These are phyloP conservation scores for Heteropelma amictum DNA, from an alignment of 2,888 invertebrate genomes.

Conservation along the genomic window DNA sequence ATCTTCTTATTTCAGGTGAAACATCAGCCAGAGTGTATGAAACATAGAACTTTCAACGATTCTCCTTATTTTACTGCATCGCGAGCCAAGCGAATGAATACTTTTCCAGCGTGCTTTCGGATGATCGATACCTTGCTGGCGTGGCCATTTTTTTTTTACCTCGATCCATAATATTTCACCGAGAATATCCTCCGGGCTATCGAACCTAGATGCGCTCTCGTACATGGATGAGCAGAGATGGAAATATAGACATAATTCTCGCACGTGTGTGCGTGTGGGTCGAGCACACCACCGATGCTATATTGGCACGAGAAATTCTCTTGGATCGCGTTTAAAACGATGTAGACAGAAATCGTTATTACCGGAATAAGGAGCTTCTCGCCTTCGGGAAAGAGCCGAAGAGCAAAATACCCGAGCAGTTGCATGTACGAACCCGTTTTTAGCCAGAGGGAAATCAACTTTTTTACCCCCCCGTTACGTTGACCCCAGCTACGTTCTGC, in stretches of 20 bases:
- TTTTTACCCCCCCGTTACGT: conserved; percentile 38
- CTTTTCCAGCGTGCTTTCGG: conserved; percentile 1
- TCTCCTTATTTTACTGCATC: conserved; percentile 4
- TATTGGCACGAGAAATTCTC: conserved; percentile 1
- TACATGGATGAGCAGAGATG: too few relatives aligned
- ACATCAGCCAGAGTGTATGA: background rate
- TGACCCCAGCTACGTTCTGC: conserved; percentile 58
- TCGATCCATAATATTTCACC: conserved; percentile 20
- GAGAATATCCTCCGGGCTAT: conserved; percentile 18
- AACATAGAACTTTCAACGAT: background rate
- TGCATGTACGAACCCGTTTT: background rate
- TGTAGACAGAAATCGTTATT: conserved; percentile 5
- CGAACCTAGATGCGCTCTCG: conserved; percentile 18
- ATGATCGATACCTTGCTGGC: conserved; percentile 23
- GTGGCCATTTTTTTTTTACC: conserved; percentile 8
- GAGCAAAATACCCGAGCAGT: background rate
- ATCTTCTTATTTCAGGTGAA: background rate
- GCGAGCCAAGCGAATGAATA: conserved; percentile 18
- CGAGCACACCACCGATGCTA: background rate
- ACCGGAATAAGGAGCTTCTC: conserved; percentile 45
- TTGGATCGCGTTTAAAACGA: background rate
- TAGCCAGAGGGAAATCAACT: conserved; percentile 16
- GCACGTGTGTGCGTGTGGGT: too few relatives aligned
- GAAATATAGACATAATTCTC: too few relatives aligned
- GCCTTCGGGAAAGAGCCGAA: conserved; percentile 53